Evolutionary conservation across 2,888 invertebrate species (phyloP).

Genomic region (Nemotelus pantherinus): DNA sequence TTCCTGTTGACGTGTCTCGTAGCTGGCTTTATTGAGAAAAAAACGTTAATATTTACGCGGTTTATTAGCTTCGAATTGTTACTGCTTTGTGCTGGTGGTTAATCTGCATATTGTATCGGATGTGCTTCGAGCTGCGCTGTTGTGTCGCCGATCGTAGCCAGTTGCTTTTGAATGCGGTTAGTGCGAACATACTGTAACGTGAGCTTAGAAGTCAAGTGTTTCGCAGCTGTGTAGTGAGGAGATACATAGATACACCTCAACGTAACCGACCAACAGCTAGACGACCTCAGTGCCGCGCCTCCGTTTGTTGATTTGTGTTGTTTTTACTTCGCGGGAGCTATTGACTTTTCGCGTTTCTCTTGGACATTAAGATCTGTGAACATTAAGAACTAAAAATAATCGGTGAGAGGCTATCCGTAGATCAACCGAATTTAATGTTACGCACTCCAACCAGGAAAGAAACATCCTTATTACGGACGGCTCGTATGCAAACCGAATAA

Average conservation of each 20-base stretch:
- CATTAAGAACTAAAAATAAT: no score
- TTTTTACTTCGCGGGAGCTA: no score
- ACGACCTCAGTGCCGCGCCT: constrained; percentile 14
- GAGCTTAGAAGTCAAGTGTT: not conserved
- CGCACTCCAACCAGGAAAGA: not conserved
- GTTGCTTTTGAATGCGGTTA: not conserved
- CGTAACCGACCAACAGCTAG: not conserved
- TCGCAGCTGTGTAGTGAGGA: no score
- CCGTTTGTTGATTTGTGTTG: not conserved
- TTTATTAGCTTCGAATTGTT: not conserved
- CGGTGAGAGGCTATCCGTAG: no score
- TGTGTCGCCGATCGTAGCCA: not conserved
- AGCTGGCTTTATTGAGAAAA: not conserved
- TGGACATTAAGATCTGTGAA: no score
- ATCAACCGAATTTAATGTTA: no score
- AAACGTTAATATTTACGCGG: not conserved
- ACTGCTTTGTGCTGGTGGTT: not conserved
- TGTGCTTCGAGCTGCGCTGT: not conserved
- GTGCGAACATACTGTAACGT: no score
- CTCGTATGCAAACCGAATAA: constrained; percentile 23
- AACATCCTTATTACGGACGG: not conserved
- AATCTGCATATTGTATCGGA: not conserved
- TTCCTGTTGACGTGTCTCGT: constrained; percentile 31
- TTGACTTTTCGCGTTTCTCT: no score
- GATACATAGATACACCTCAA: no score